phyloP scores from a whole-genome alignment of 2,113 vertebrate genomes.

The Herpetotheres cachinnans region DNA sequence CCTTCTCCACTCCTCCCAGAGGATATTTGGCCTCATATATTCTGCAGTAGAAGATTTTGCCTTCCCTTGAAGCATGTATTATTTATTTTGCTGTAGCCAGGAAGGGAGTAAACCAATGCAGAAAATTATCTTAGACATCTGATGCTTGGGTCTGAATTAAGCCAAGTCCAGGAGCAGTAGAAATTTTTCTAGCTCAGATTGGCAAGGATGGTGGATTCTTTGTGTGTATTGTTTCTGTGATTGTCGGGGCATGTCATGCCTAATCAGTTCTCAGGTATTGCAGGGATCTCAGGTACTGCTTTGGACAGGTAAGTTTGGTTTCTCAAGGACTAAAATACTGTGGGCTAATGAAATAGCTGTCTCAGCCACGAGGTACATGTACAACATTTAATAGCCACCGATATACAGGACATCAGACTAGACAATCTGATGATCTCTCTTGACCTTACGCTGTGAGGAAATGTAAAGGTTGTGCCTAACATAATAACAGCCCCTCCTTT shows the following conservation, averaged over 20 bases:
- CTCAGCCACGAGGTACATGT: background rate
- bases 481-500: background rate
- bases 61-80: slow-evolving; percentile 12
- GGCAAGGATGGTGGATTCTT: background rate
- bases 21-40: slow-evolving; percentile 7
- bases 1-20: background rate
- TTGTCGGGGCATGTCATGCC: background rate
- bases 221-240: background rate
- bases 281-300: background rate
- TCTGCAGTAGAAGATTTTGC: slow-evolving; percentile 19
- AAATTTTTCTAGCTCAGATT: background rate
- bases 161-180: background rate
- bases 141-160: background rate
- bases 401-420: background rate
- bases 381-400: background rate
- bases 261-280: background rate
- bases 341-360: background rate
- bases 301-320: background rate
- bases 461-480: background rate
- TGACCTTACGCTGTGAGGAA: background rate
- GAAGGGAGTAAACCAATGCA: background rate
- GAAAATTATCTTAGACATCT: background rate
- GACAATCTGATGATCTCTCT: background rate
- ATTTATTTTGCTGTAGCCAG: slow-evolving; percentile 25
- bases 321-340: background rate